Percentiles rank a stretch among this genome's conserved stretches.
phyloP scores from a whole-genome alignment of 2,888 invertebrate genomes.

The Hydropsyche betteni region DNA sequence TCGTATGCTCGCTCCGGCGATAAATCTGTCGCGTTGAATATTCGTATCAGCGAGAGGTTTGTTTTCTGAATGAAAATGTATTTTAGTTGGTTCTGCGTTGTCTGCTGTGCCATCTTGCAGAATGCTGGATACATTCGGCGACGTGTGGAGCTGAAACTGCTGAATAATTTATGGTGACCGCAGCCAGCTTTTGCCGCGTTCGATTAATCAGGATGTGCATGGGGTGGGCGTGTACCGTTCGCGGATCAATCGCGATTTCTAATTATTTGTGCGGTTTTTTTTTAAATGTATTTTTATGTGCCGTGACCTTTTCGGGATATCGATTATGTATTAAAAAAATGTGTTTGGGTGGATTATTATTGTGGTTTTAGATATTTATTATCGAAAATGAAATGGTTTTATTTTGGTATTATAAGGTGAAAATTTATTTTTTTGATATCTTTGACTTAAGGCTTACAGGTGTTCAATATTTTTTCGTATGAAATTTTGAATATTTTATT shows the following conservation, averaged over 20 bases:
- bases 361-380: no score
- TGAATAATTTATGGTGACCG: constrained; percentile 26
- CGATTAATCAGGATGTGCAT: constrained; percentile 9
- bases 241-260: no score
- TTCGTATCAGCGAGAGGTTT: constrained; percentile 12
- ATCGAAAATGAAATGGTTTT: no score
- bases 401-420: no score
- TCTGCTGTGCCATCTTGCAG: constrained; percentile 11
- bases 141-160: constrained; percentile 27
- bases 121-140: neutral
- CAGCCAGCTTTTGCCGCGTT: constrained; percentile 12
- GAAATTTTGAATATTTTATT: no score
- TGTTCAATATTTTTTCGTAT: no score
- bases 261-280: no score
- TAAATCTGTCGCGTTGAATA: constrained; percentile 23
- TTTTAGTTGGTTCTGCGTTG: neutral
- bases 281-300: no score
- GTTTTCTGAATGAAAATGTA: constrained; percentile 6
- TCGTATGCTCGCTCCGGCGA: neutral
- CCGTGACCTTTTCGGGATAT: no score
- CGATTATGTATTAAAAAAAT: no score
- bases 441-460: no score
- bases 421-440: no score
- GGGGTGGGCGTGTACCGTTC: neutral
- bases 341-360: neutral